Percentiles rank a stretch among this genome's conserved stretches.
Evolutionary conservation across 2,888 invertebrate species (phyloP).

Genomic region (Ectropis crepuscularia): DNA sequence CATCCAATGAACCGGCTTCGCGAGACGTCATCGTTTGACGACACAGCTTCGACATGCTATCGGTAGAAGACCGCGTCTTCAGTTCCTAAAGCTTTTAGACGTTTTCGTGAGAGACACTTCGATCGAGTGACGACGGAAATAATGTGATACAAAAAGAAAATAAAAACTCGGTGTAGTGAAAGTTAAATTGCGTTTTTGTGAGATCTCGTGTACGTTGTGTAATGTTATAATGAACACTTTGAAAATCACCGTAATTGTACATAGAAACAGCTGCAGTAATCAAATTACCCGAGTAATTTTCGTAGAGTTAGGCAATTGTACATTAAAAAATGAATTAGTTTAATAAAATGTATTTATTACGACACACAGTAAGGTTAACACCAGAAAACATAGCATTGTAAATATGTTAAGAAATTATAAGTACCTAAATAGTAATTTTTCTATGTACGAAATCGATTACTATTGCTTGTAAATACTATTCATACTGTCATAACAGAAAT

Average conservation of each 20-base stretch:
- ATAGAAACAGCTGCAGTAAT: slow-evolving; percentile 65
- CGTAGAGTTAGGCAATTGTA: slow-evolving; percentile 79
- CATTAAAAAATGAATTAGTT: slow-evolving; percentile 70
- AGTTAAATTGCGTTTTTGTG: slow-evolving; percentile 59
- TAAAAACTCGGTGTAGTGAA: slow-evolving; percentile 56
- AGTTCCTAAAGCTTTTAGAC: slow-evolving; percentile 81
- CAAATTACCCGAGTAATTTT: slow-evolving; percentile 69
- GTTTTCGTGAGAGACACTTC: slow-evolving; percentile 56
- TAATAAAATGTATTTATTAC: slow-evolving; percentile 83
- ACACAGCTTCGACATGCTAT: slow-evolving; percentile 85
- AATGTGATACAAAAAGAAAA: slow-evolving; percentile 57
- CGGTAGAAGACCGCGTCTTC: slow-evolving; percentile 82
- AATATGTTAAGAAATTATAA: slow-evolving; percentile 72
- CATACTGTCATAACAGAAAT: slow-evolving; percentile 32
- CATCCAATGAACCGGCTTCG: slow-evolving; percentile 70
- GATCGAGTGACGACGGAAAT: slow-evolving; percentile 56
- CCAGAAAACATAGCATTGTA: slow-evolving; percentile 81
- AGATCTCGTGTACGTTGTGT: slow-evolving; percentile 57
- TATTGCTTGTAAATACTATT: slow-evolving; percentile 74
- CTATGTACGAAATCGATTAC: slow-evolving; percentile 65
- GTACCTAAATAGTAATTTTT: slow-evolving; percentile 71
- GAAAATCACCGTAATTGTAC: slow-evolving; percentile 62
- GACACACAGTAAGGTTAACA: slow-evolving; percentile 84
- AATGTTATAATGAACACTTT: slow-evolving; percentile 63
- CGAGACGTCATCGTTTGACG: slow-evolving; percentile 88